phyloP scores from a whole-genome alignment of 2,113 vertebrate species.

The Ciconia stormi region DNA sequence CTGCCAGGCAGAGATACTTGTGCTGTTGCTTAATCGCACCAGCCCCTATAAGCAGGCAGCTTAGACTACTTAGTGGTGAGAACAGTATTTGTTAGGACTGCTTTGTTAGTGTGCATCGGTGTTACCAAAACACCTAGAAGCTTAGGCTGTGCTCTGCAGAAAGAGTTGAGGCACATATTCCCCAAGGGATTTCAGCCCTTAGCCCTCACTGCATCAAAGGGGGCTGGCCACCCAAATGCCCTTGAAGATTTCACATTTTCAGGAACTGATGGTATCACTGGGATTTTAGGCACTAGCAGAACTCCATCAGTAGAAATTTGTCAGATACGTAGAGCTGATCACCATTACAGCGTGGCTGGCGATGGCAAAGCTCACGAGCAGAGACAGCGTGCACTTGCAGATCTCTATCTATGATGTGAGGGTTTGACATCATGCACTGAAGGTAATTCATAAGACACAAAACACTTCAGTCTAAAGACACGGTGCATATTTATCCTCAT shows the following conservation, averaged over 20 bases:
- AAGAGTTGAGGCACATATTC: not conserved
- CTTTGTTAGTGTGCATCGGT: not conserved
- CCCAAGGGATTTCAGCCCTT: not conserved
- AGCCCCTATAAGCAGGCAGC: not conserved
- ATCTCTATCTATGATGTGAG: not conserved
- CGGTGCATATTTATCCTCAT: not conserved
- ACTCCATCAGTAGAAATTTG: not conserved
- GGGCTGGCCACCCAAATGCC: not conserved
- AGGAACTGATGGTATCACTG: not conserved
- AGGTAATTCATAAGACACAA: not conserved
- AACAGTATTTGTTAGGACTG: not conserved
- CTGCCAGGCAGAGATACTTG: not conserved
- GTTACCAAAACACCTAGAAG: not conserved
- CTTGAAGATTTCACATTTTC: not conserved
- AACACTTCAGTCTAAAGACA: not conserved
- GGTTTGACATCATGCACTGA: not conserved
- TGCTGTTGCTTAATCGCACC: not conserved
- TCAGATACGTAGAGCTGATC: rapidly evolving
- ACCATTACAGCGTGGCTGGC: not conserved
- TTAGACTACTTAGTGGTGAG: not conserved
- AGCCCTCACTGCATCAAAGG: not conserved
- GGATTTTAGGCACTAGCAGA: not conserved
- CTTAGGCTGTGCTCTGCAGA: not conserved
- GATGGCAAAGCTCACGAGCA: not conserved
- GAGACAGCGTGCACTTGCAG: not conserved